Evolutionary conservation across 2,888 invertebrate genomes (phyloP).

Genomic region (Cordilura impudica): DNA sequence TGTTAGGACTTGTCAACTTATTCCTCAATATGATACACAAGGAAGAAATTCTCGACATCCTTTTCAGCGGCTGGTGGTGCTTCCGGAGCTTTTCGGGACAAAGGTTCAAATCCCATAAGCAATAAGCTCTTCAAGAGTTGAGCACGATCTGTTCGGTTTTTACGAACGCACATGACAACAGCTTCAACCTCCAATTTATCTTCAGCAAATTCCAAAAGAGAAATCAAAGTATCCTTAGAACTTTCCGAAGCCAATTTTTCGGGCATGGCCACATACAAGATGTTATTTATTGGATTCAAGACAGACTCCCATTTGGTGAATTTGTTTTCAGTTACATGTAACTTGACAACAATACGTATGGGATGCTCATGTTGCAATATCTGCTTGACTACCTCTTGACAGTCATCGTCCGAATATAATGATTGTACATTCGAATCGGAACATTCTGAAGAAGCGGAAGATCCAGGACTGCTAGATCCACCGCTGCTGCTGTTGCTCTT

Average conservation of each 20-base stretch:
- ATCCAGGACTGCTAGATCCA: conserved; percentile 67
- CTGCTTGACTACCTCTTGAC: conserved; percentile 80
- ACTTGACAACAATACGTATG: conserved; percentile 86
- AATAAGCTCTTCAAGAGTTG: conserved; percentile 96
- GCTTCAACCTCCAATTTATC: conserved; percentile 91
- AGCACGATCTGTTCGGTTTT: conserved; percentile 90
- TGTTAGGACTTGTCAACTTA: conserved; percentile 65
- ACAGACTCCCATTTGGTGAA: conserved; percentile 91
- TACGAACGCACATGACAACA: conserved; percentile 87
- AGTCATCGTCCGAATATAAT: conserved; percentile 76
- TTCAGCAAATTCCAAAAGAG: conserved; percentile 96
- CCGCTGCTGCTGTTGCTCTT: conserved; percentile 68
- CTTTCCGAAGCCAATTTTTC: conserved; percentile 91
- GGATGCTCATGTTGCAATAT: conserved; percentile 84
- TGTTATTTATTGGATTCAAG: conserved; percentile 80
- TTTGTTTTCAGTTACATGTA: conserved; percentile 87
- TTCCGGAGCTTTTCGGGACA: conserved; percentile 89
- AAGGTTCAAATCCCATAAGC: conserved; percentile 95
- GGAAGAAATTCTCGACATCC: conserved; percentile 80
- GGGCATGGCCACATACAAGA: conserved; percentile 93
- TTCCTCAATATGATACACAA: conserved; percentile 78
- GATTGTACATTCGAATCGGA: conserved; percentile 77
- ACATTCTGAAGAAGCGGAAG: conserved; percentile 74
- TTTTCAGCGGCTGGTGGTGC: conserved; percentile 83
- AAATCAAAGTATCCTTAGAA: conserved; percentile 96